Percentiles rank a stretch among this genome's conserved stretches.
These are phyloP conservation scores for Pangasius djambal DNA, from an alignment of 2,797 vertebrate species.

Conservation along the genomic window DNA sequence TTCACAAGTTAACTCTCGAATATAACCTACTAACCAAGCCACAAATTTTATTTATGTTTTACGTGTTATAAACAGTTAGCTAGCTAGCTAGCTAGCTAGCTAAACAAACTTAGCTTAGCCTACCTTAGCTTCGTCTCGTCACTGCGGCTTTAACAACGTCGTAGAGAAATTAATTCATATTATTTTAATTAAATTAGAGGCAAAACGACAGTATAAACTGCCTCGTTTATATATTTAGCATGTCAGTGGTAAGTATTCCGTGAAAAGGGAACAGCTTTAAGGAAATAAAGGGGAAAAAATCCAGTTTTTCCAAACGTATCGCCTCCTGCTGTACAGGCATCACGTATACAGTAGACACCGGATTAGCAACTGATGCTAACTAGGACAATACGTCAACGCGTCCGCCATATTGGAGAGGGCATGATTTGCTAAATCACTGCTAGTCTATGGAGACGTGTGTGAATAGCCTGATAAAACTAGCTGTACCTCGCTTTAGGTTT, in stretches of 20 bases:
- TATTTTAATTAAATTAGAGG: neutral
- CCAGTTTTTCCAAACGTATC: neutral
- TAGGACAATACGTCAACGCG: neutral
- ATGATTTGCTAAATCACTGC: neutral
- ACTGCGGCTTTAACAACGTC: neutral
- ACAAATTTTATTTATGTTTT: neutral
- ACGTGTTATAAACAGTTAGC: neutral
- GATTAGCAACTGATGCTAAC: neutral
- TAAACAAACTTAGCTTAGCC: neutral
- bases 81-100: neutral
- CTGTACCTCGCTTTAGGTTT: neutral
- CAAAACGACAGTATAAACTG: neutral
- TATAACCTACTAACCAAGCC: neutral
- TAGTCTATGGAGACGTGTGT: neutral
- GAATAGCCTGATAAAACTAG: neutral
- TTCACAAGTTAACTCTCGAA: neutral
- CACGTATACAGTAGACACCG: neutral
- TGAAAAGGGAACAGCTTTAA: neutral
- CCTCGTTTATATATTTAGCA: neutral
- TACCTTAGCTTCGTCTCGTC: constrained; percentile 22
- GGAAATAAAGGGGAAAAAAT: neutral
- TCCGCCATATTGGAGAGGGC: constrained; percentile 16
- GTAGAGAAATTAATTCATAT: constrained; percentile 11
- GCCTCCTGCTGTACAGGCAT: constrained; percentile 3
- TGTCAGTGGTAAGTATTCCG: neutral